phyloP scores from a whole-genome alignment of 2,113 vertebrate genomes.

The Chaetodon auriga region DNA sequence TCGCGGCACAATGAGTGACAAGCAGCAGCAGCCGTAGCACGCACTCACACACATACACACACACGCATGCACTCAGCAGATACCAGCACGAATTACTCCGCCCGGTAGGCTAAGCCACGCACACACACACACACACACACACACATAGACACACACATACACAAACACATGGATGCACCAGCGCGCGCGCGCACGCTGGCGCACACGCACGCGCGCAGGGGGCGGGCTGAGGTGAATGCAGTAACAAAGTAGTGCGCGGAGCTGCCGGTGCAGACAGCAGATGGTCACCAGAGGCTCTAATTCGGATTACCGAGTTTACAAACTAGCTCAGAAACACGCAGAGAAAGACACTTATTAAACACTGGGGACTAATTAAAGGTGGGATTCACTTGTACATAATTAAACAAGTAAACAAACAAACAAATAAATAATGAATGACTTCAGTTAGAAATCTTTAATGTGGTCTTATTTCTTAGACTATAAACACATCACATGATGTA shows the following conservation, averaged over 20 bases:
- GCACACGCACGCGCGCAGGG: constrained; percentile 44
- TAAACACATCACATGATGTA: neutral
- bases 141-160: neutral
- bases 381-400: neutral
- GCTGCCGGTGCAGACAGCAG: constrained; percentile 75
- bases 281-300: constrained; percentile 77
- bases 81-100: constrained; percentile 89
- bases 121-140: constrained; percentile 46
- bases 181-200: constrained; percentile 2
- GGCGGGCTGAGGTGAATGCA: constrained; percentile 68
- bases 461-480: too few species aligned
- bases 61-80: constrained; percentile 65
- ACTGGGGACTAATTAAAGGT: constrained; percentile 28
- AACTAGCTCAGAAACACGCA: constrained; percentile 47
- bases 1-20: constrained; percentile 92
- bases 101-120: constrained; percentile 71
- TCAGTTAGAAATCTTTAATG: neutral
- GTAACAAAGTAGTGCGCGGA: constrained; percentile 83
- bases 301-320: constrained; percentile 75
- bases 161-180: too few species aligned
- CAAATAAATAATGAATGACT: neutral
- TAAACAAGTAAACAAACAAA: neutral
- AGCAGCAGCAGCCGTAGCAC: constrained; percentile 90
- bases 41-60: constrained; percentile 68
- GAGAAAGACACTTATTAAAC: constrained; percentile 15